phyloP scores from a whole-genome alignment of 2,797 vertebrate species.

The Artibeus lituratus region DNA sequence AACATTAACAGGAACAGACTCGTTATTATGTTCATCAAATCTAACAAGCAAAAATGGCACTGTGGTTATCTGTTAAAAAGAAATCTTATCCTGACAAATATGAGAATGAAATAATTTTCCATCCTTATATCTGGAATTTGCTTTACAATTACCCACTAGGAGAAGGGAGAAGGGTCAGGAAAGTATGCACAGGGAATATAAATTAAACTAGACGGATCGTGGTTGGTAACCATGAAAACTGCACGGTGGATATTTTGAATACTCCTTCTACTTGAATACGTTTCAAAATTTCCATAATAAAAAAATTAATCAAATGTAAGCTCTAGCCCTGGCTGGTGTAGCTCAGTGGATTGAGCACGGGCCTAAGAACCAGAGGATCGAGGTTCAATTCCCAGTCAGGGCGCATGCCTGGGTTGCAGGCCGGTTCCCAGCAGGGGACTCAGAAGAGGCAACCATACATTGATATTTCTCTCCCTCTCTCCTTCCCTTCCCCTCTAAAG shows the following conservation, averaged over 20 bases:
- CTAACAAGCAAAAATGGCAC: background rate
- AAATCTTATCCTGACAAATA: constrained; percentile 13
- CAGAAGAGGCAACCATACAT: no score
- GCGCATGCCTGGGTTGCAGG: no score
- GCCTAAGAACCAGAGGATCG: no score
- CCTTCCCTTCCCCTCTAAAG: no score
- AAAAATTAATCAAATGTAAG: background rate
- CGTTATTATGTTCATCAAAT: background rate
- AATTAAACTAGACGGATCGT: background rate
- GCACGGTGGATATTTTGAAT: background rate
- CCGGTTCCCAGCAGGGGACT: no score
- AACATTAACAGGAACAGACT: background rate
- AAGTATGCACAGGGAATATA: background rate
- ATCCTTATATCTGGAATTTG: background rate
- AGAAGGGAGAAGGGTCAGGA: background rate
- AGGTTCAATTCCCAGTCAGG: no score
- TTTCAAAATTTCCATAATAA: background rate
- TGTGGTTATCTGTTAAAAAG: background rate
- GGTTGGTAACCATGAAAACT: constrained; percentile 13
- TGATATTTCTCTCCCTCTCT: no score
- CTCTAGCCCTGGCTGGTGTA: background rate
- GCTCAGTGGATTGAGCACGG: no score
- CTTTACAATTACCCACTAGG: constrained; percentile 11
- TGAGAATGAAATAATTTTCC: background rate
- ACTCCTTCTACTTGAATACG: background rate